A percentile compares a stretch with the other conserved stretches of the same genome.
Conservation (phyloP, 2,888 invertebrate species). For the Dolichomitus sp. region DNA sequence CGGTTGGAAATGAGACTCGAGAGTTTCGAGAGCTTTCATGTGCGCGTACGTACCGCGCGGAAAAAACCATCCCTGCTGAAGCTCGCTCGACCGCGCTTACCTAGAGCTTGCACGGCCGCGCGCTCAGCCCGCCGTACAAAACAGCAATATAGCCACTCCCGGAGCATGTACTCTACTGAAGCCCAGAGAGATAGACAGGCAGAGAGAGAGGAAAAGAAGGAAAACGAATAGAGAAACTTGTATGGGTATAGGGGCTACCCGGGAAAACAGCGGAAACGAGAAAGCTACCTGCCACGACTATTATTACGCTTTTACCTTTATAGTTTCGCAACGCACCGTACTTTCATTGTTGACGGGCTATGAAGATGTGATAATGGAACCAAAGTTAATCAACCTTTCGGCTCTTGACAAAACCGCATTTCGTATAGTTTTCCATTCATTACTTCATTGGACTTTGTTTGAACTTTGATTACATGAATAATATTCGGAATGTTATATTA, state of each 20-base stretch:
- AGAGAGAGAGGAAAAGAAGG: not conserved
- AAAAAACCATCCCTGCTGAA: constrained; percentile 44
- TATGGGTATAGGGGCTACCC: not conserved
- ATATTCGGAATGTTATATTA: not conserved
- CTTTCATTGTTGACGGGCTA: constrained; percentile 3
- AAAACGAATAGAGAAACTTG: constrained; percentile 8
- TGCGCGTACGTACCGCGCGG: constrained; percentile 19
- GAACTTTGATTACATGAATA: not conserved
- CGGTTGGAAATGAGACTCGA: constrained; percentile 55
- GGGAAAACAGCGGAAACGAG: constrained; percentile 34
- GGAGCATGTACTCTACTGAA: not conserved
- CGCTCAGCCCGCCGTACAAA: constrained; percentile 18
- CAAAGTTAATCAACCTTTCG: constrained; percentile 7
- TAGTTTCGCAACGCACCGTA: constrained; percentile 6
- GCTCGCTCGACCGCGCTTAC: constrained; percentile 44
- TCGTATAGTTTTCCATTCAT: not conserved
- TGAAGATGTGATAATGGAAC: constrained; percentile 5
- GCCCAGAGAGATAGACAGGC: not conserved
- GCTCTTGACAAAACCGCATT: not conserved
- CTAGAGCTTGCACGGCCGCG: constrained; percentile 16
- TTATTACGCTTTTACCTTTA: constrained; percentile 15
- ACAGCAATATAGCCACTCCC: constrained; percentile 5
- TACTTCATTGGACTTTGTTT: not conserved
- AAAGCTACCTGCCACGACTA: not conserved
- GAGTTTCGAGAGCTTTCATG: constrained; percentile 60